These are phyloP conservation scores for Cossypha polioptera DNA, from an alignment of 2,797 vertebrate species.

Conservation along the genomic window DNA sequence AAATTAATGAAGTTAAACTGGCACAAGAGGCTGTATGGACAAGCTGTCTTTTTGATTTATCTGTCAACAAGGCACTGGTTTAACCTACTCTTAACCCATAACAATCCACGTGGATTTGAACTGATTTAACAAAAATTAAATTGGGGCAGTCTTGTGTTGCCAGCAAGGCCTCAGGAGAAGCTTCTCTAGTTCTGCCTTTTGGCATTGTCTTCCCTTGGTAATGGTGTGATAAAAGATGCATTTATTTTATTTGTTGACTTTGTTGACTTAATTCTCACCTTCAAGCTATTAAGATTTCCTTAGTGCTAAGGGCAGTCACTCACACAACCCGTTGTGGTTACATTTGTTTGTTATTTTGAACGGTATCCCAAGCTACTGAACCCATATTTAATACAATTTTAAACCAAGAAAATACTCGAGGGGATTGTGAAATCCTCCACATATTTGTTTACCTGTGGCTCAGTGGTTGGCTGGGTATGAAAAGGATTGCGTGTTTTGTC, in stretches of 20 bases:
- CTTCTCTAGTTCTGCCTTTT: slow-evolving; percentile 55
- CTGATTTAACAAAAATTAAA: slow-evolving; percentile 61
- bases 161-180: slow-evolving; percentile 45
- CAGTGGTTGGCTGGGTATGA: not conserved
- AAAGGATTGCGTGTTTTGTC: not conserved
- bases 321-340: not conserved
- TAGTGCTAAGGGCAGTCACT: not conserved
- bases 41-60: slow-evolving; percentile 62
- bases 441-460: not conserved
- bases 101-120: slow-evolving; percentile 20
- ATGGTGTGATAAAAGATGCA: slow-evolving; percentile 49
- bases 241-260: slow-evolving; percentile 63
- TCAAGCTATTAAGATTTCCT: slow-evolving; percentile 29
- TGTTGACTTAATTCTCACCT: slow-evolving; percentile 60
- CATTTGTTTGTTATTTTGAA: slow-evolving; percentile 37
- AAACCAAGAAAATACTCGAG: not conserved
- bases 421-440: not conserved
- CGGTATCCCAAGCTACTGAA: not conserved
- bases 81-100: slow-evolving; percentile 58
- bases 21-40: not conserved
- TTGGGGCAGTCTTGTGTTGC: slow-evolving; percentile 37
- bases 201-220: slow-evolving; percentile 54
- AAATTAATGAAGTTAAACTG: slow-evolving; percentile 26
- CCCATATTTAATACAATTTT: slow-evolving; percentile 6
- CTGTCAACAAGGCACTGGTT: slow-evolving; percentile 38